Evolutionary conservation across 1,140 invertebrate genomes (phyloP).

Genomic region (Daktulosphaira vitifoliae): DNA sequence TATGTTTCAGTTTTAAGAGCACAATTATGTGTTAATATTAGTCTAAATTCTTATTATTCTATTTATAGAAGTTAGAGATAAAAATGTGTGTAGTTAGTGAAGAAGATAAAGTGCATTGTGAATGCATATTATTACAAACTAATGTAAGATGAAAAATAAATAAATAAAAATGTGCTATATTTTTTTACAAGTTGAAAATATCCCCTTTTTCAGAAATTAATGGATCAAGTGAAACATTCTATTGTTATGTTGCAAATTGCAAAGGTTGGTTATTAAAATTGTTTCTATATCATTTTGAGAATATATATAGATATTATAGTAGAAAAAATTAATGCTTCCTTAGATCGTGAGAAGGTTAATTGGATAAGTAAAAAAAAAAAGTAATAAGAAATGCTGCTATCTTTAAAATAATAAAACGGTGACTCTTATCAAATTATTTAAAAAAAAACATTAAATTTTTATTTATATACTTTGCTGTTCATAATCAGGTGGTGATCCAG

Average conservation of each 20-base stretch:
- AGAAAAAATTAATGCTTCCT: too few species aligned
- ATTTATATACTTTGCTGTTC: too few species aligned
- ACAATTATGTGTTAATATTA: too few species aligned
- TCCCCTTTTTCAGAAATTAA: conserved; percentile 52
- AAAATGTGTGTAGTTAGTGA: conserved; percentile 45
- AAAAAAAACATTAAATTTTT: too few species aligned
- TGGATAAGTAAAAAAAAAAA: too few species aligned
- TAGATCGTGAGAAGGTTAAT: too few species aligned
- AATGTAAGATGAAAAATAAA: conserved; percentile 45
- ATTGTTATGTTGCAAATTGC: conserved; percentile 95
- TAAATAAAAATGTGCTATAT: conserved; percentile 47
- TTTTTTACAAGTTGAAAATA: neutral
- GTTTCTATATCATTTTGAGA: conserved; percentile 12
- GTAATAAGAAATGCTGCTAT: too few species aligned
- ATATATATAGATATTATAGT: neutral
- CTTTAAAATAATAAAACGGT: too few species aligned
- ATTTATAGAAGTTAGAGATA: conserved; percentile 44
- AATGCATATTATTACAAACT: conserved; percentile 40
- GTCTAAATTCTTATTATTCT: conserved; percentile 25
- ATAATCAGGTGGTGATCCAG: too few species aligned
- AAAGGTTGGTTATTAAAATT: conserved; percentile 58
- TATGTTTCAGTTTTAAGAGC: conserved; percentile 46
- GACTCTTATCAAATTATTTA: too few species aligned
- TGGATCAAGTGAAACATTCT: conserved; percentile 92
- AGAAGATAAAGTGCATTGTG: conserved; percentile 44